Evolutionary conservation across 2,888 invertebrate genomes (phyloP).

Genomic region (Caenorhabditis plicata): DNA sequence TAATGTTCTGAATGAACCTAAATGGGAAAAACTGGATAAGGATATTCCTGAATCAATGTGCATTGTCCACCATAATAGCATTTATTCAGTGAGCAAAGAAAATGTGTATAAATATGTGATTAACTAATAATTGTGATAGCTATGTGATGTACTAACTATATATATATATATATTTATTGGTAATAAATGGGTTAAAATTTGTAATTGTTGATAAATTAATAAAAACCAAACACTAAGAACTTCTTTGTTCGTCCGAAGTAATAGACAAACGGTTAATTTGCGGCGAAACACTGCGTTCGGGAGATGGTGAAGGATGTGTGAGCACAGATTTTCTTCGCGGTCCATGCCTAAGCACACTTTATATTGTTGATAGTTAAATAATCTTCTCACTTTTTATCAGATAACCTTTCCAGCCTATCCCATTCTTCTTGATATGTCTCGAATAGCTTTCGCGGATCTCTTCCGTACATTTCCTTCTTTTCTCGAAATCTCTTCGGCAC

Average conservation of each 20-base stretch:
- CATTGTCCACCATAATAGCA: background rate
- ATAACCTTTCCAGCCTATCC: conserved; percentile 57
- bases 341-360: conserved; percentile 20
- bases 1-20: conserved; percentile 7
- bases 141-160: too few species aligned
- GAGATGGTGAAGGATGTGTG: conserved; percentile 26
- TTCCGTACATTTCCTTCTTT: conserved; percentile 62
- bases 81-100: conserved; percentile 1
- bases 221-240: too few species aligned
- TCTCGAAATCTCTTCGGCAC: conserved; percentile 60
- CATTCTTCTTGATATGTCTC: conserved; percentile 64
- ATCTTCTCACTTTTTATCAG: conserved; percentile 30
- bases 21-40: conserved; percentile 7
- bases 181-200: too few species aligned
- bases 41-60: background rate
- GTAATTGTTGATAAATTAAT: too few species aligned
- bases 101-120: background rate
- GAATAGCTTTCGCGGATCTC: conserved; percentile 59
- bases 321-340: conserved; percentile 43
- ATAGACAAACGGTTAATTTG: conserved; percentile 20
- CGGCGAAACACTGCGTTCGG: conserved; percentile 37
- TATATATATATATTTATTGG: too few species aligned
- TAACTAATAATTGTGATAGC: too few species aligned
- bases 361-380: background rate
- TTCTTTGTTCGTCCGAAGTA: conserved; percentile 24